Base-by-base conservation (phyloP, 2,113 vertebrate species). In the Rhombomys opimus region DNA sequence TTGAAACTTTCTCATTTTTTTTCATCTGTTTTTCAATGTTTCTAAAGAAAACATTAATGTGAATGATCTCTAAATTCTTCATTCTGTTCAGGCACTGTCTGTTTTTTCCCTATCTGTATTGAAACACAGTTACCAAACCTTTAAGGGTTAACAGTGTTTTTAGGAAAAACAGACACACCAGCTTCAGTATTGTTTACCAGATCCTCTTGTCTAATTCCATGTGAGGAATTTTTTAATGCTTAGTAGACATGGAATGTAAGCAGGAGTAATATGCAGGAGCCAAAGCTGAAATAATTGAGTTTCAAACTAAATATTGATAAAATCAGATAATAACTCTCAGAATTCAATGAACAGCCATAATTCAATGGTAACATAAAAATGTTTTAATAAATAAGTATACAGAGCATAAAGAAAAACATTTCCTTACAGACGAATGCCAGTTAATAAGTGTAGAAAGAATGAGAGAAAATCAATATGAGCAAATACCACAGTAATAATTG, bases 251-350 rank as follows among this genome's bases (percentile, higher is more conserved):
- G 90, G 57, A 38, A 59, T 38, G 18, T 27, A 84, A 94, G 20
- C n/a, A 94, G 12, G 68, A 84, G 10, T 18, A 20, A 38, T 2
- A 18, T 41, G 35, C 6, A 68, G 63, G 82, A 38, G 8, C 23
- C 59, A 95, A 76, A 92, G 23, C 14, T 91, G 22, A 77, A 82
- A 90, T 35, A 70, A 93, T 38, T 77, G 32, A 89, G 14, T 50
- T 91, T 77, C 73, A 93, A 89, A 77, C 23, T 54, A 94, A 90
- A 75, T 93, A 82, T 77, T 94, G 67, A 68, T 70, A 57, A n/a
- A 57, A 87, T 70, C 59, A 35, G 25, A 57, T 84, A 81, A 77
- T 68, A 87, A 78, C 7, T 30, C 85, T 90, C 63, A 76, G 14
- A 70, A 81, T 81, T 80, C 91, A 96, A 75, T 93, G n/a, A 85